Conservation (phyloP, 2,113 vertebrate genomes). For the Melierax canorus region DNA sequence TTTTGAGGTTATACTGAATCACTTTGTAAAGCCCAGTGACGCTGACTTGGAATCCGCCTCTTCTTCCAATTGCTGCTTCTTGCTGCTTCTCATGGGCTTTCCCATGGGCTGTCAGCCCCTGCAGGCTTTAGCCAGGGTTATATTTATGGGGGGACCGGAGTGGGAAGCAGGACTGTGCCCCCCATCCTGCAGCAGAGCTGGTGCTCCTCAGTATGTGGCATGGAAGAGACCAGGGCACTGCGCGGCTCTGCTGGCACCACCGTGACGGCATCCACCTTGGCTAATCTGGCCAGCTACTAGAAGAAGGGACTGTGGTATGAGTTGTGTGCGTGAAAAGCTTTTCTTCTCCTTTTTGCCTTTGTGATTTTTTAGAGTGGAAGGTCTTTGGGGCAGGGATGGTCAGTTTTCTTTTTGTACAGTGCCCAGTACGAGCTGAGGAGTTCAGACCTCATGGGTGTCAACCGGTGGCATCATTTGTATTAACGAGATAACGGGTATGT, state of each 20-base stretch:
- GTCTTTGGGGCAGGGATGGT: background rate
- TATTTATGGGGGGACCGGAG: too few species aligned
- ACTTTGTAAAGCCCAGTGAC: background rate
- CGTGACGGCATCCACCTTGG: background rate
- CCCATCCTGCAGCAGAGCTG: background rate
- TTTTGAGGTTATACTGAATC: background rate
- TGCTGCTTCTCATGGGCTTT: background rate
- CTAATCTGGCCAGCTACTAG: too few species aligned
- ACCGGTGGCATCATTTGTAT: background rate
- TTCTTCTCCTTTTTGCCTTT: background rate
- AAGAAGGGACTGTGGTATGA: background rate
- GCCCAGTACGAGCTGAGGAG: background rate
- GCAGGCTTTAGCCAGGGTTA: background rate
- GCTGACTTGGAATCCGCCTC: background rate
- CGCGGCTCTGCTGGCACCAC: rapidly evolving
- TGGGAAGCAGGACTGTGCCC: background rate
- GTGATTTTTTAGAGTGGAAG: background rate
- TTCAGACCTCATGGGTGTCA: background rate
- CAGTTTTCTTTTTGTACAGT: background rate
- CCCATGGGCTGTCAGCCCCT: background rate
- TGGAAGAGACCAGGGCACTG: rapidly evolving
- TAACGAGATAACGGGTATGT: rapidly evolving
- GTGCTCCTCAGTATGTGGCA: rapidly evolving
- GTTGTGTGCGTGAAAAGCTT: background rate
- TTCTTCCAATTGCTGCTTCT: background rate